Evolutionary conservation across 2,888 invertebrate species (phyloP).

Genomic region (Chesias legatella): DNA sequence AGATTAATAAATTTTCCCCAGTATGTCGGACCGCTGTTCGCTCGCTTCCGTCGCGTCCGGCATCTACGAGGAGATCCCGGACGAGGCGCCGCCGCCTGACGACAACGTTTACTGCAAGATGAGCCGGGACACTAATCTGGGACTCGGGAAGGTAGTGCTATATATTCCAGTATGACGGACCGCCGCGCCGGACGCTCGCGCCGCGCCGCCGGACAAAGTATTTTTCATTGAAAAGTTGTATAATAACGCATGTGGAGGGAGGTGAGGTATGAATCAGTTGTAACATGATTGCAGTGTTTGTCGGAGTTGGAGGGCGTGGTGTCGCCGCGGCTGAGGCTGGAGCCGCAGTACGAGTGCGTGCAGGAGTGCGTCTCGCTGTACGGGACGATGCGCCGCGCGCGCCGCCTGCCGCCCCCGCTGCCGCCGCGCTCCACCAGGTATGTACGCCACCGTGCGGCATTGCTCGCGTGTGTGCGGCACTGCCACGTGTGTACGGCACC

Average conservation of each 20-base stretch:
- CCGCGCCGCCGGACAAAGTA: no score
- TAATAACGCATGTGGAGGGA: no score
- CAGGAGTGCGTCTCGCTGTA: constrained; percentile 46
- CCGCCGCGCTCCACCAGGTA: constrained; percentile 40
- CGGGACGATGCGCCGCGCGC: constrained; percentile 46
- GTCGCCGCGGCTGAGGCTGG: constrained; percentile 20
- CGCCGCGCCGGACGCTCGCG: constrained; percentile 33
- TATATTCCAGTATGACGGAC: neutral
- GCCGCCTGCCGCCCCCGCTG: constrained; percentile 46
- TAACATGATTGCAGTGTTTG: neutral
- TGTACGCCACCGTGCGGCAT: no score
- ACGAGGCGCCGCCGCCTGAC: constrained; percentile 42
- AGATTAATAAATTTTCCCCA: constrained; percentile 20
- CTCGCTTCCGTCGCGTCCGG: constrained; percentile 83
- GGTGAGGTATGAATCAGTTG: no score
- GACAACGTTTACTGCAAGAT: constrained; percentile 32
- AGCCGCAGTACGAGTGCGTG: constrained; percentile 69
- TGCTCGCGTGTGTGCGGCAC: neutral
- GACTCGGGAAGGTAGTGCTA: constrained; percentile 32
- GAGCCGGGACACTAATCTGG: constrained; percentile 28
- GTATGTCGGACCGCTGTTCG: constrained; percentile 73
- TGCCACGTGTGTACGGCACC: neutral
- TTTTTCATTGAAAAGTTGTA: no score
- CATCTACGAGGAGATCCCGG: constrained; percentile 85
- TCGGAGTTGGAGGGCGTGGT: neutral